Evolutionary conservation across 1,140 invertebrate species (phyloP), one percentile per base, ranked within the genome.

Genomic region (Lepeophtheirus salmonis): DNA sequence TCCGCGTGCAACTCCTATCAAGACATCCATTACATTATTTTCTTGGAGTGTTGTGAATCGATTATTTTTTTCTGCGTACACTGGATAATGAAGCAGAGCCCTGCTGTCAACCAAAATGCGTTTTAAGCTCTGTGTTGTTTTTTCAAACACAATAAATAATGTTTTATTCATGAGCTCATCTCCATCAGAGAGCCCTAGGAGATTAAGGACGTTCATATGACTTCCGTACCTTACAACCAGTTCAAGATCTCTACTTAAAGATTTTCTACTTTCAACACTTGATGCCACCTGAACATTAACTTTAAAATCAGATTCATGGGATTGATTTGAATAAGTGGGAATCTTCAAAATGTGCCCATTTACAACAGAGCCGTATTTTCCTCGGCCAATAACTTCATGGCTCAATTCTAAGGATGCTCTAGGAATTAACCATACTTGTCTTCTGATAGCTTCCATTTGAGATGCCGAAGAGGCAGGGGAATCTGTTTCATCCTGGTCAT

Each of bases 171-270:
- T 63, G 67, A 53, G 78, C 73, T 51, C 80, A n/a, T 83, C 69
- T 87, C 83, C 66, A 81, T 84, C 20, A 83, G 83, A 2, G 6
- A 41, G n/a, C 30, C 86, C 86, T 64, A 86, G 75, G 17, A 89
- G 75, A 51, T 78, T 75, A 3, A 86, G 73, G 0, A 89, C 70
- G 71, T 86, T 80, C 16, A 78, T 76, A 69, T 85, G 81, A 41
- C 75, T 74, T 62, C 78, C 78, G 67, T 79, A 77, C n/a, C 67
- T 63, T 1, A 84, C 79, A 10, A 87, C 72, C 24, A 81, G 64
- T 62, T 84, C 82, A 24, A 89, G 68, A 64, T 86, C 83, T 50
- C 80, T n/a, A n/a, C n/a, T 75, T 14, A n/a, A 41, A 87, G 67
- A 77, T 87, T 83, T n/a, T 6, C 30, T 41, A n/a, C 6, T 41